phyloP scores from a whole-genome alignment of 2,113 vertebrate genomes.

The Fulmarus glacialis region DNA sequence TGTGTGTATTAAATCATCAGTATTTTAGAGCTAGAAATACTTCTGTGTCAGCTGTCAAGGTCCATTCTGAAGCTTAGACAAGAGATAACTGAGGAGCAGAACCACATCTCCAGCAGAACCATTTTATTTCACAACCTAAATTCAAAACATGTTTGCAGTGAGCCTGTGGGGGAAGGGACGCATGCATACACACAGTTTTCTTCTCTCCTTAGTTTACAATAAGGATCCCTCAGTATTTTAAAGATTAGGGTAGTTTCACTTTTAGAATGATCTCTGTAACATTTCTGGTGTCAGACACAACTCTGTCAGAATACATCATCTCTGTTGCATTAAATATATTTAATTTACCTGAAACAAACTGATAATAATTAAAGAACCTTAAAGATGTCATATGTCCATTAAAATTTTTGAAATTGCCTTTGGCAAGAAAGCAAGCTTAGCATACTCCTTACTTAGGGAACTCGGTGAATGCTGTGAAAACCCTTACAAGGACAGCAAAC shows the following conservation, averaged over 20 bases:
- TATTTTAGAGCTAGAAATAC: not conserved
- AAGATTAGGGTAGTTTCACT: not conserved
- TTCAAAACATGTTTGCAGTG: not conserved
- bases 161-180: not conserved
- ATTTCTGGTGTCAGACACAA: not conserved
- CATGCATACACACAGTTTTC: not conserved
- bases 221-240: not conserved
- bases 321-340: not conserved
- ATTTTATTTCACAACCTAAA: not conserved
- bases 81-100: not conserved
- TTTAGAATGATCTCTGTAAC: not conserved
- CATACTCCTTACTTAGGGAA: not conserved
- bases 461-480: not conserved
- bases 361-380: not conserved
- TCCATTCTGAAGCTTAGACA: not conserved
- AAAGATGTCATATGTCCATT: not conserved
- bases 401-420: not conserved
- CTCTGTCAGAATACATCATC: not conserved
- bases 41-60: not conserved
- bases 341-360: not conserved
- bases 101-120: not conserved
- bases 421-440: not conserved
- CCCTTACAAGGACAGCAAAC: not conserved
- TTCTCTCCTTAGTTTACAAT: not conserved
- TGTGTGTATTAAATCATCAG: not conserved